Evolutionary conservation across 2,113 vertebrate genomes (phyloP).

Genomic region (Mystacornis crossleyi): DNA sequence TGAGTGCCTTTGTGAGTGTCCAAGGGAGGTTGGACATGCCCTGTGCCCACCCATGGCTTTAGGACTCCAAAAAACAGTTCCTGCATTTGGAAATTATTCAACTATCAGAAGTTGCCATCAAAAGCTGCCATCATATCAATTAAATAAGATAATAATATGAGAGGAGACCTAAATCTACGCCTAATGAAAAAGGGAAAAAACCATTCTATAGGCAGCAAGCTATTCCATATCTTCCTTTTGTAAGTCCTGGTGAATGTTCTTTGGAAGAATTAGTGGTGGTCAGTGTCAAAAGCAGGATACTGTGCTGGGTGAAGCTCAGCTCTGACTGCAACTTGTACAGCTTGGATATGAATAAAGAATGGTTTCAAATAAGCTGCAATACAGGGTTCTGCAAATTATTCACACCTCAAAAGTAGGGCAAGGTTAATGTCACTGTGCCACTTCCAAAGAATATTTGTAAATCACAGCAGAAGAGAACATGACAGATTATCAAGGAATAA

Average conservation of each 20-base stretch:
- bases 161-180: neutral
- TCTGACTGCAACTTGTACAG: neutral
- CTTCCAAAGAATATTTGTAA: neutral
- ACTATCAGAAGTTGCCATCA: neutral
- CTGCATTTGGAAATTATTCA: neutral
- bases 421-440: neutral
- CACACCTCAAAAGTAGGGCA: neutral
- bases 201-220: neutral
- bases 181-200: neutral
- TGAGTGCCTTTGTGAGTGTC: neutral
- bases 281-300: accelerated
- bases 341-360: neutral
- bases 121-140: neutral
- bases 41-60: neutral
- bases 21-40: accelerated
- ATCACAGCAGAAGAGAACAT: neutral
- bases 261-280: neutral
- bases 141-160: neutral
- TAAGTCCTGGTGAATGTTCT: neutral
- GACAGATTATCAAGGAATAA: neutral
- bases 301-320: neutral
- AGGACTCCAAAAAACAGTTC: neutral
- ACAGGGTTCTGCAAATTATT: neutral
- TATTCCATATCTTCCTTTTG: neutral
- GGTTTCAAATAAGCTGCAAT: neutral